Evolutionary conservation across 2,797 vertebrate genomes (phyloP).

Genomic region (Lacerta viridis): DNA sequence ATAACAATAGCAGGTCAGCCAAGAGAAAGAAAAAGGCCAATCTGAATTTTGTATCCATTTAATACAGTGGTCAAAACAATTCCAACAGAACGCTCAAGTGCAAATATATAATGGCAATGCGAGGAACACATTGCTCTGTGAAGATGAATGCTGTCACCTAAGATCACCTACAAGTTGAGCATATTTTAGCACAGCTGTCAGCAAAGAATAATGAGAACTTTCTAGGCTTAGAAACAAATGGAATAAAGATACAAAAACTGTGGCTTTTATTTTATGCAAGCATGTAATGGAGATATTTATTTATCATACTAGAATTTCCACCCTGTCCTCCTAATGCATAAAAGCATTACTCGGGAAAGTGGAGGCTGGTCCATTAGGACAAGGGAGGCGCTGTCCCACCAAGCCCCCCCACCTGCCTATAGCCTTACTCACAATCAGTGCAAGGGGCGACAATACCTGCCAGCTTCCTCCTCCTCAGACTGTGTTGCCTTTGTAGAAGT

Average conservation of each 20-base stretch:
- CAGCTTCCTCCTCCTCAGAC: no score
- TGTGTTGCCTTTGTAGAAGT: no score
- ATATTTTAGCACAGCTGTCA: constrained; percentile 2
- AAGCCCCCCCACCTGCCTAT: no score
- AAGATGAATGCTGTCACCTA: not conserved
- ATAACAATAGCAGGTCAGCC: not conserved
- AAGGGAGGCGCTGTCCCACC: not conserved
- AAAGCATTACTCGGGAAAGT: not conserved
- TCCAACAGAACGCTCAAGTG: not conserved
- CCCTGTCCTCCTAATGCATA: no score
- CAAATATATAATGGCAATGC: not conserved
- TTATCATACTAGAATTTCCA: no score
- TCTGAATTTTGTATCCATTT: not conserved
- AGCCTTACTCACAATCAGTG: no score
- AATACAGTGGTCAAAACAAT: not conserved
- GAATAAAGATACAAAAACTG: not conserved
- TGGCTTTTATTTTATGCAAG: not conserved
- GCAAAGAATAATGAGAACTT: not conserved
- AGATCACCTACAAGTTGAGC: not conserved
- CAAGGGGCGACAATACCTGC: no score
- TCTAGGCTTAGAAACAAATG: not conserved
- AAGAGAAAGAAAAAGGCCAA: not conserved
- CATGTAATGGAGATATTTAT: not conserved
- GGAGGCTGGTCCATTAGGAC: not conserved
- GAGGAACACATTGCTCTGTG: not conserved